phyloP scores from a whole-genome alignment of 2,797 vertebrate species.

The Okamejei kenojei region DNA sequence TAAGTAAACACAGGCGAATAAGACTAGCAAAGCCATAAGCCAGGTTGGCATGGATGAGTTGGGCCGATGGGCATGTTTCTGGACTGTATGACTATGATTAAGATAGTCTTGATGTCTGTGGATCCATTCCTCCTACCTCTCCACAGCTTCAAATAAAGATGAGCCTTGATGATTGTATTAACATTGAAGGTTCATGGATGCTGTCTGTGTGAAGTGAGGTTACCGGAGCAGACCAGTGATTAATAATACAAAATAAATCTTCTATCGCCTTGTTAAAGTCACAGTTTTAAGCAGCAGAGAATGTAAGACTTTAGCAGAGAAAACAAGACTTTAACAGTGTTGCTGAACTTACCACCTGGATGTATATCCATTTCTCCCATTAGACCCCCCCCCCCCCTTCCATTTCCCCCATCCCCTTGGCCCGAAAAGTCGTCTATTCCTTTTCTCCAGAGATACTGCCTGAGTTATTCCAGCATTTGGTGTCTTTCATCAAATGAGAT shows the following conservation, averaged over 20 bases:
- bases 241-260: background rate
- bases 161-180: background rate
- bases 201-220: background rate
- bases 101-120: background rate
- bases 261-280: background rate
- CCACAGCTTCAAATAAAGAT: background rate
- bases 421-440: too few relatives aligned
- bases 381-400: too few relatives aligned
- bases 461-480: too few relatives aligned
- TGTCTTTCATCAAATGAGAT: too few relatives aligned
- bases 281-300: background rate
- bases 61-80: too few relatives aligned
- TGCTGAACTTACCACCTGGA: background rate
- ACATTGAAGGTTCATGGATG: background rate
- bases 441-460: too few relatives aligned
- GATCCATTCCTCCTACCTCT: background rate
- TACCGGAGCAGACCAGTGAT: background rate
- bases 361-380: too few relatives aligned
- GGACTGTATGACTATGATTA: too few relatives aligned
- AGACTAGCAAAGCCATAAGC: too few relatives aligned
- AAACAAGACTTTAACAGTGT: background rate
- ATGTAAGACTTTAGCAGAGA: background rate
- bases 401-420: too few relatives aligned
- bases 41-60: too few relatives aligned
- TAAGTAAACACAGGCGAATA: too few relatives aligned